Conservation (phyloP, 2,888 invertebrate genomes). For the Leucozona laternaria region DNA sequence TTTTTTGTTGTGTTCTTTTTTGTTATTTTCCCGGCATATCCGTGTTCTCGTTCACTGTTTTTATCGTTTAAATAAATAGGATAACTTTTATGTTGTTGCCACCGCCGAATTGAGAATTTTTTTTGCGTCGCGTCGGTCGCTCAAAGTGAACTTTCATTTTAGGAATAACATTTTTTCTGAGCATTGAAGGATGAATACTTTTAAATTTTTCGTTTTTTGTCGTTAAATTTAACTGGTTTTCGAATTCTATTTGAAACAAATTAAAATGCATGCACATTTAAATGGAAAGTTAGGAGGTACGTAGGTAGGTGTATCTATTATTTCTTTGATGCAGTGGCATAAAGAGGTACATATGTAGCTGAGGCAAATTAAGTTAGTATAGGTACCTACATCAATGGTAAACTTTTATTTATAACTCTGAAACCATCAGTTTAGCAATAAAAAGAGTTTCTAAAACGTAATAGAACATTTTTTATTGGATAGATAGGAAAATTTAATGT, state of each 20-base stretch:
- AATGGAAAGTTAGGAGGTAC: slow-evolving; percentile 11
- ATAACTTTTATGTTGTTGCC: slow-evolving; percentile 55
- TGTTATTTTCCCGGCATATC: slow-evolving; percentile 37
- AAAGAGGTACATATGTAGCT: too few relatives aligned
- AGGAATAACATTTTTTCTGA: neutral
- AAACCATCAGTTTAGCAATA: neutral
- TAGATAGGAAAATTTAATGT: neutral
- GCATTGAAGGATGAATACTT: neutral
- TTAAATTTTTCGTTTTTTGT: slow-evolving; percentile 15
- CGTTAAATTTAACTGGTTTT: slow-evolving; percentile 27
- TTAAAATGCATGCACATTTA: slow-evolving; percentile 16
- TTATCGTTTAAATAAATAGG: slow-evolving; percentile 56
- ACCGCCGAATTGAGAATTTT: neutral
- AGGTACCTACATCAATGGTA: neutral
- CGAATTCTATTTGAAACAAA: slow-evolving; percentile 9
- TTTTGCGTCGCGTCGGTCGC: neutral
- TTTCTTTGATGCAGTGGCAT: neutral
- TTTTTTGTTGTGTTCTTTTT: neutral
- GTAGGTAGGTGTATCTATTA: too few relatives aligned
- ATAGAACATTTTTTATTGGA: neutral
- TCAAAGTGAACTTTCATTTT: slow-evolving; percentile 42
- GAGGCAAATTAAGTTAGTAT: neutral
- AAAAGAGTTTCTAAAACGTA: neutral
- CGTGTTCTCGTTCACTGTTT: slow-evolving; percentile 51
- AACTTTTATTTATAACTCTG: neutral